Evolutionary conservation across 1,140 invertebrate species (phyloP), one percentile per base, ranked within the genome.

Genomic region (Eueides isabella): DNA sequence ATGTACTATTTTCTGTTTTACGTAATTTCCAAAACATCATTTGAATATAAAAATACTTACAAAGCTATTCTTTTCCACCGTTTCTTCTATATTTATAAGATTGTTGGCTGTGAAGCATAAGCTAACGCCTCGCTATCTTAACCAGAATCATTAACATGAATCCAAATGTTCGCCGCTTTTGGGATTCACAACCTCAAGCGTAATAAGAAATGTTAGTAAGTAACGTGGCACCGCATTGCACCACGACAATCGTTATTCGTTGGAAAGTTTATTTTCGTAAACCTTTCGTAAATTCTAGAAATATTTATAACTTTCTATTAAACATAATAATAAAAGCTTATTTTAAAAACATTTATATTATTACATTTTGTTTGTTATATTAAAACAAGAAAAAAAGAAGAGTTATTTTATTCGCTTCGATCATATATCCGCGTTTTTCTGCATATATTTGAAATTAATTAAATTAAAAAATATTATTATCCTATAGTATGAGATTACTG

Each of bases 101-200:
- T 26, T 55, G 48, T 11, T 55, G 4, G 48, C 23, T 12, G 6
- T 23, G 9, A 2, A 55, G 48, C 19, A 55, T n/a, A 23, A 55
- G 48, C 23, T n/a, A 55, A 55, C 48, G 2, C 48, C 48, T 23
- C 23, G 48, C 48, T 55, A 55, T 55, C 48, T 26, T 55, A 26
- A 26, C 48, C 48, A 26, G 48, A 55, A 12, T 26, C 48, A 12
- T 55, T 55, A 55, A 23, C 23, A 14, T 55, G 23, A 1, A 55
- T 55, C 48, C 23, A 55, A 55, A 55, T 55, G 23, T 55, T 55
- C 48, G 48, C 48, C 48, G 48, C 48, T 55, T 55, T 55, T 26
- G 19, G 48, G 48, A 55, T 55, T 55, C 23, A 55, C 23, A 55
- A 55, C 48, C 19, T 55, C 48, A 23, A n/a, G 19, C 19, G 48